Conservation (phyloP, 2,113 vertebrate genomes). For the Rhabdomys dilectus region DNA sequence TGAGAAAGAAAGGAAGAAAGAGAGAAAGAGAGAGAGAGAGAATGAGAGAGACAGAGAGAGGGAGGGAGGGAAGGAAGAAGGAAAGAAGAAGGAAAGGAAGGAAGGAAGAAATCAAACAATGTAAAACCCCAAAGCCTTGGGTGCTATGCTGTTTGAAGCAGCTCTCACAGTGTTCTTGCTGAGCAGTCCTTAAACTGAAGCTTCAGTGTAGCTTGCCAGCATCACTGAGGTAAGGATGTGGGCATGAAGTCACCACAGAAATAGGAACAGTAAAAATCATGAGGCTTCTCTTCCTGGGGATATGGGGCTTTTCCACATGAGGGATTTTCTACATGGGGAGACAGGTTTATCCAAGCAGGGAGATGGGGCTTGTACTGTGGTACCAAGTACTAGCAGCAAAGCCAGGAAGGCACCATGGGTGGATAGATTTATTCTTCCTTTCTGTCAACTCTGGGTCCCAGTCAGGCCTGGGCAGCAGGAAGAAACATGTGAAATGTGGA, state of each 20-base stretch:
- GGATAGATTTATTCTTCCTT: too few relatives aligned
- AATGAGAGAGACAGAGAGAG: too few relatives aligned
- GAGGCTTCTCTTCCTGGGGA: too few relatives aligned
- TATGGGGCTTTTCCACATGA: not conserved
- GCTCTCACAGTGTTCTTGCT: too few relatives aligned
- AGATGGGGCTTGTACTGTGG: not conserved
- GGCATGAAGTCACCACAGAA: not conserved
- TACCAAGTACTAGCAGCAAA: not conserved
- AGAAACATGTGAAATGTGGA: rapidly evolving
- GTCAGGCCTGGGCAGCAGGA: not conserved
- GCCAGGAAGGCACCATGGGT: not conserved
- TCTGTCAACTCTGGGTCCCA: not conserved
- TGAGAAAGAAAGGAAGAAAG: not conserved
- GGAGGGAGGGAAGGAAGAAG: too few relatives aligned
- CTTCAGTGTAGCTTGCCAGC: not conserved
- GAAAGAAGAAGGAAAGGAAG: too few relatives aligned
- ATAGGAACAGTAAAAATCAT: not conserved
- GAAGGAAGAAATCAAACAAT: not conserved
- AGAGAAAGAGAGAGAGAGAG: rapidly evolving
- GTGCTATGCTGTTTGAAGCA: rapidly evolving
- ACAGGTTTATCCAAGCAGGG: not conserved
- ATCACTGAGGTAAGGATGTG: not conserved
- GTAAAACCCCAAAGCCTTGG: not conserved
- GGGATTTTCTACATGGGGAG: not conserved
- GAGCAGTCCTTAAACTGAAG: not conserved